A percentile compares a stretch with the other conserved stretches of the same genome.
These are phyloP conservation scores for Dendrocopos noguchii DNA, from an alignment of 2,113 vertebrate species.

Conservation along the genomic window DNA sequence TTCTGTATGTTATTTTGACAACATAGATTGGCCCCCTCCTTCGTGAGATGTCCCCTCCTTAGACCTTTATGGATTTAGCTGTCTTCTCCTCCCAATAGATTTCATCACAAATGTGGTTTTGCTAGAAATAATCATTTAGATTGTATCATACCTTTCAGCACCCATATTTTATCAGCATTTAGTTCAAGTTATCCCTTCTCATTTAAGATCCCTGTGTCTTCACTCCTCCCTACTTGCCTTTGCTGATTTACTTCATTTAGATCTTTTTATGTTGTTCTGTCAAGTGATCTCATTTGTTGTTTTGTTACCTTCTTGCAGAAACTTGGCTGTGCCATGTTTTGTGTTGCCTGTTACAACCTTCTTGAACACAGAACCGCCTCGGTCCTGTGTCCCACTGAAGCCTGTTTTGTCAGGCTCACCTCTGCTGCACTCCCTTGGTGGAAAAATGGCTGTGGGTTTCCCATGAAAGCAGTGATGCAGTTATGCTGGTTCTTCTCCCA, in stretches of 20 bases:
- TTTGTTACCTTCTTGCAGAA: neutral
- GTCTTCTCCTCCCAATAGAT: neutral
- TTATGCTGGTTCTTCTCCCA: neutral
- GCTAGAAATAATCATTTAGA: neutral
- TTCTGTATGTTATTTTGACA: neutral
- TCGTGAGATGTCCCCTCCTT: neutral
- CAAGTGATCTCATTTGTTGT: neutral
- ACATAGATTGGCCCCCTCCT: neutral
- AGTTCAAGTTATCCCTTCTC: neutral
- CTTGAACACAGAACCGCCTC: neutral
- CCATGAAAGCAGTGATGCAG: neutral
- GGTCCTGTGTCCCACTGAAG: neutral
- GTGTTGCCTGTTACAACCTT: neutral
- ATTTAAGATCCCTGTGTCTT: neutral
- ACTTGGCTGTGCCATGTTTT: neutral
- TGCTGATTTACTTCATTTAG: neutral
- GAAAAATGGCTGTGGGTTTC: neutral
- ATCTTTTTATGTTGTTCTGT: neutral
- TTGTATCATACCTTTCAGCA: neutral
- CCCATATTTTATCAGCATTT: neutral
- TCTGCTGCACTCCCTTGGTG: neutral
- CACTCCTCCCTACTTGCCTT: neutral
- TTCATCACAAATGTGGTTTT: neutral
- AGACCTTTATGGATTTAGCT: neutral
- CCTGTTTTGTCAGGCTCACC: neutral